Conservation (phyloP, 2,797 vertebrate genomes). For the Crocidura indochinensis region DNA sequence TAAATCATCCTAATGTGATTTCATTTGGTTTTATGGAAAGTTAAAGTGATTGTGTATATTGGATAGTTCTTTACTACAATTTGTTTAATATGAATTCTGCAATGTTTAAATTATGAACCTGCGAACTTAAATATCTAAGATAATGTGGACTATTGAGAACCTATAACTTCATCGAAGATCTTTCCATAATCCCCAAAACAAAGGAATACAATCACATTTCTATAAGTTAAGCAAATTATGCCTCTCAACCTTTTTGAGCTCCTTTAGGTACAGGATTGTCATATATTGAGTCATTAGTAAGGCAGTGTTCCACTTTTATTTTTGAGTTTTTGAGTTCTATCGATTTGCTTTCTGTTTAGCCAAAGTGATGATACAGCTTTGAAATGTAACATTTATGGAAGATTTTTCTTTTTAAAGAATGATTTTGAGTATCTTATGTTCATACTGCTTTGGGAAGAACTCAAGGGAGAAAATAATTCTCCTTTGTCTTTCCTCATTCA, state of each 20-base stretch:
- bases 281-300: conserved; percentile 56
- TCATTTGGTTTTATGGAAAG: conserved; percentile 76
- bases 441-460: conserved; percentile 60
- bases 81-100: conserved; percentile 61
- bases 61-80: conserved; percentile 71
- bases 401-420: conserved; percentile 56
- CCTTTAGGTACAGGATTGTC: conserved; percentile 40
- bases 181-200: conserved; percentile 31
- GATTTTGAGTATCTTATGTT: conserved; percentile 22
- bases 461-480: conserved; percentile 61
- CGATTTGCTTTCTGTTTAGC: conserved; percentile 62
- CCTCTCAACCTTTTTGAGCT: conserved; percentile 69
- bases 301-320: conserved; percentile 64
- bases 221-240: conserved; percentile 77
- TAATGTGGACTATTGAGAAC: conserved; percentile 72
- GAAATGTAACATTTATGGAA: conserved; percentile 59
- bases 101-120: conserved; percentile 75
- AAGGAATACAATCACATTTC: conserved; percentile 73
- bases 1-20: conserved; percentile 78
- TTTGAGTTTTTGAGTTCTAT: conserved; percentile 66
- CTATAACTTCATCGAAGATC: conserved; percentile 68
- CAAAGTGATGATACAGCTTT: conserved; percentile 35
- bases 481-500: conserved; percentile 22
- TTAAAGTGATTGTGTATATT: conserved; percentile 74
- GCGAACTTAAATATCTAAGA: conserved; percentile 71